These are phyloP conservation scores for Melanotaenia duboulayi DNA, from an alignment of 2,113 vertebrate species.

Conservation along the genomic window DNA sequence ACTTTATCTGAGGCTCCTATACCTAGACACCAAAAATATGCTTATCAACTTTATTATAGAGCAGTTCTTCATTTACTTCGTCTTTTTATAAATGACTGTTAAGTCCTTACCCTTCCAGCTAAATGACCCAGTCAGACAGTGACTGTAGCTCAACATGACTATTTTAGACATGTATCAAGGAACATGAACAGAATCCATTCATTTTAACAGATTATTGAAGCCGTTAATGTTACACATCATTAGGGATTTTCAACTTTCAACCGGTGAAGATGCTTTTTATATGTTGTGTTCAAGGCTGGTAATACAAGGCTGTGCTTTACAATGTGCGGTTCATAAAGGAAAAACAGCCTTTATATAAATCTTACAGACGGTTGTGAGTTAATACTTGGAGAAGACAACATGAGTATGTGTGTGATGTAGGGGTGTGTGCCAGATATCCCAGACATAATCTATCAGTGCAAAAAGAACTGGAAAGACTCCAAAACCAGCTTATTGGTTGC, in stretches of 20 bases:
- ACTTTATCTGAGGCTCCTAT: no score
- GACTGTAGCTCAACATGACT: no score
- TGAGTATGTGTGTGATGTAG: constrained; percentile 10
- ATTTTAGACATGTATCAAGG: no score
- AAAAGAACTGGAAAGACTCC: constrained; percentile 9
- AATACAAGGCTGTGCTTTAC: neutral
- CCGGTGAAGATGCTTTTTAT: constrained; percentile 13
- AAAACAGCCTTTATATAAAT: constrained; percentile 2
- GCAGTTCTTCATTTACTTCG: no score
- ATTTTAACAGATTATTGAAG: no score
- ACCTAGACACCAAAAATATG: no score
- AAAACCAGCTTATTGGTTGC: constrained; percentile 2
- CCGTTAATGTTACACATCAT: no score
- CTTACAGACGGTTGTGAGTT: constrained; percentile 41
- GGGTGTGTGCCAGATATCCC: constrained; percentile 5
- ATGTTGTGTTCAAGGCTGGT: neutral
- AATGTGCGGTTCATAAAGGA: constrained; percentile 14
- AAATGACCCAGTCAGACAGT: no score
- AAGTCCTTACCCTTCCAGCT: no score
- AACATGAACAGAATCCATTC: no score
- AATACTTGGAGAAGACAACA: neutral
- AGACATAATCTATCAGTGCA: constrained; percentile 4
- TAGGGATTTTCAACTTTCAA: neutral
- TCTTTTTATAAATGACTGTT: no score
- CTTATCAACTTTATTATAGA: no score